Evolutionary conservation across 2,113 vertebrate species (phyloP), one percentile per base, ranked within the genome.

Genomic region (Apistogramma diplotaenia): DNA sequence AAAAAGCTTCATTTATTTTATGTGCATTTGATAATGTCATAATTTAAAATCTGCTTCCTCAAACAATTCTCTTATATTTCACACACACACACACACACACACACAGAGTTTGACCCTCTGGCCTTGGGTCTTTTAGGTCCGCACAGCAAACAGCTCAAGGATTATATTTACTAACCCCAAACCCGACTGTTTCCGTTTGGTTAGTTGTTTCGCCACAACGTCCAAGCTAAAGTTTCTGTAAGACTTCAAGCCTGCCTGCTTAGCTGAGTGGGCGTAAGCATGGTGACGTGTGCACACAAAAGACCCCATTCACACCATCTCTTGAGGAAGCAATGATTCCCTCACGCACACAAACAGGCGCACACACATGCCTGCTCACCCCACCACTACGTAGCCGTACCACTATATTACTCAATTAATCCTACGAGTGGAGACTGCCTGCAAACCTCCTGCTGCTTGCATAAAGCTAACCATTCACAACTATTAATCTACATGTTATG

Each of bases 371-470:
- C 35, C 37, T 8, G 81, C 86, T 91, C 88, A 87, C 85, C 87
- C 85, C 88, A 89, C 87, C 57, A 29, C 67, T 77, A 65, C 71
- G 43, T 40, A 78, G 35, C 70, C 71, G 33, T 87, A 77, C 75
- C 82, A 91, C 67, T 61, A 82, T 81, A 78, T 90, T 91, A 81
- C 81, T 87, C 82, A 85, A 82, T 87, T 91, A 92, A 90, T 91
- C 91, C 87, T 73, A 61, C 53, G 56, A 84, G 76, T 29, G 59
- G 73, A 81, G 46, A 78, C 80, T 75, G 67, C 73, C 76, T 88
- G 72, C 76, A 86, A 60, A 89, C 9, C 19, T 16, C 40, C 72
- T 57, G 13, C 40, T 61, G 49, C 21, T 79, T 85, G 46, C 35
- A 78, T 81, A 85, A 92, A 87, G 59, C 21, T 8, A 19, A 13